Percentiles rank a stretch among this genome's conserved stretches.
These are phyloP conservation scores for Melopsittacus undulatus DNA, from an alignment of 2,797 vertebrate species.

Conservation along the genomic window DNA sequence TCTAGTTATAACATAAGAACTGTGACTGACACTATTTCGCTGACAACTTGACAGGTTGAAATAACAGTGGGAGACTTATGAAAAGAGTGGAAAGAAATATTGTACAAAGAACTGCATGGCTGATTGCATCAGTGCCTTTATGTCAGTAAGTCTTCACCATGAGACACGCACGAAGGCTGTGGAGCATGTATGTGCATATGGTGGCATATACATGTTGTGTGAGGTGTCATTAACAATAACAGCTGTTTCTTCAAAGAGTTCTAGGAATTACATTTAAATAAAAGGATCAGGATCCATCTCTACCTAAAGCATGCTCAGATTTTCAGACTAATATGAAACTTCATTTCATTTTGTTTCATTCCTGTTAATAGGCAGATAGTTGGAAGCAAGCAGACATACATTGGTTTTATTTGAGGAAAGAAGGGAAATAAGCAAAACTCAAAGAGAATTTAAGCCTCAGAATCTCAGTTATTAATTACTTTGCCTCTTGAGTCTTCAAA, in stretches of 20 bases:
- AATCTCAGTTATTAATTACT: background rate
- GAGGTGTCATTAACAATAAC: background rate
- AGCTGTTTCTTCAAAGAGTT: background rate
- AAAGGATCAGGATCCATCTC: background rate
- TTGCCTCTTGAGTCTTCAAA: background rate
- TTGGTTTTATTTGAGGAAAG: background rate
- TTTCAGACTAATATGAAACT: background rate
- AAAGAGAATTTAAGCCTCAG: background rate
- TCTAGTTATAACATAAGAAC: background rate
- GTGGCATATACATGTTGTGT: background rate
- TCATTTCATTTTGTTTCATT: background rate
- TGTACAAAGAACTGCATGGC: conserved; percentile 1
- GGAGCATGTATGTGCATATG: background rate
- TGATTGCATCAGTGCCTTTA: conserved; percentile 4
- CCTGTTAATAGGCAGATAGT: background rate
- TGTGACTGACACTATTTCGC: background rate
- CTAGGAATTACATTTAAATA: background rate
- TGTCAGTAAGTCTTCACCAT: background rate
- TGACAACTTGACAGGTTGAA: conserved; percentile 35
- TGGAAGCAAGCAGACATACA: background rate
- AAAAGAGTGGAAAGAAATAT: background rate
- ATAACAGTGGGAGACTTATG: conserved; percentile 24
- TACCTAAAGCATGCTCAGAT: background rate
- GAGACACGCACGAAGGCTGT: background rate
- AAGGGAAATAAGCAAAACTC: background rate